Evolutionary conservation across 2,797 vertebrate species (phyloP).

Genomic region (Sylvia borin): DNA sequence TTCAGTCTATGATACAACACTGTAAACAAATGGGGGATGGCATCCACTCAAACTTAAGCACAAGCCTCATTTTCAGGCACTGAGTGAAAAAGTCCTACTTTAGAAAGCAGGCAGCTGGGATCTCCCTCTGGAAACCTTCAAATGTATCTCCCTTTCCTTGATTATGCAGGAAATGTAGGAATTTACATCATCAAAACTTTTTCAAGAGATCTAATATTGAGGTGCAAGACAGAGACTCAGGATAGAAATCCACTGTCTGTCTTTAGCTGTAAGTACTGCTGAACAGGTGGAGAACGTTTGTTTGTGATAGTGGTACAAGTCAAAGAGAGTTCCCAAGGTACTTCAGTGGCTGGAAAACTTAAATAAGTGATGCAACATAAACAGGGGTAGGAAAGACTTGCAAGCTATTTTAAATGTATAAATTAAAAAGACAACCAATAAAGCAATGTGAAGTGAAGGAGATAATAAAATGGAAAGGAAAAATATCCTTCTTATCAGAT

Average conservation of each 20-base stretch:
- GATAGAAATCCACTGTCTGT: neutral
- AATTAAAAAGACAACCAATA: neutral
- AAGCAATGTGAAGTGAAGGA: neutral
- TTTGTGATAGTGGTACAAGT: neutral
- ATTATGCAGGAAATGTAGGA: neutral
- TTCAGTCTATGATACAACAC: slow-evolving; percentile 56
- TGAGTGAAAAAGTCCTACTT: neutral
- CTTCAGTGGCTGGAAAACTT: slow-evolving; percentile 7
- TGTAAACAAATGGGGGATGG: slow-evolving; percentile 59
- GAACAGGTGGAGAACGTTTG: neutral
- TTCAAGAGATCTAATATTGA: neutral
- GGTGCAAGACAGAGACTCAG: neutral
- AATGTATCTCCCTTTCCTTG: neutral
- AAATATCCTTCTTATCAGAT: neutral
- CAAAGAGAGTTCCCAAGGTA: slow-evolving; percentile 8
- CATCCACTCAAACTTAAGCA: slow-evolving; percentile 53
- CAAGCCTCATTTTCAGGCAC: slow-evolving; percentile 46
- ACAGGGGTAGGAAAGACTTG: neutral
- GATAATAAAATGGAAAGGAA: slow-evolving; percentile 7
- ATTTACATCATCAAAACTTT: slow-evolving; percentile 1
- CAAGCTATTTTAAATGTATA: neutral
- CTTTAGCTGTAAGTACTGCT: neutral
- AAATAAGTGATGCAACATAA: neutral
- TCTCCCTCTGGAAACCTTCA: slow-evolving; percentile 32
- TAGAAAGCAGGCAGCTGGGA: slow-evolving; percentile 10